A percentile compares a stretch with the other conserved stretches of the same genome.
Conservation (phyloP, 1,140 invertebrate species). For the Centruroides sculpturatus region DNA sequence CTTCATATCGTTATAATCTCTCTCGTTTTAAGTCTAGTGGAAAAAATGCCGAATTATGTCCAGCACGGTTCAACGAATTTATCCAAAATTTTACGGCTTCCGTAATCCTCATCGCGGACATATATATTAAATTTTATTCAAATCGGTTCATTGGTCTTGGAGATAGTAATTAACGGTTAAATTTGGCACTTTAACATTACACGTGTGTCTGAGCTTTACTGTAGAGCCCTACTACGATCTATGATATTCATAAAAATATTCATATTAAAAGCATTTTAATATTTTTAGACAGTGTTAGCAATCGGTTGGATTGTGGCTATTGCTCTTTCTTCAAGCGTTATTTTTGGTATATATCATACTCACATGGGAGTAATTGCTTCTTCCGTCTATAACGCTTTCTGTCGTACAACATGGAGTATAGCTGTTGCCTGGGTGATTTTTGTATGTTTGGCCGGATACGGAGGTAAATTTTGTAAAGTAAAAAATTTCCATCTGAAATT, state of each 20-base stretch:
- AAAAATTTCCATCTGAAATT: too few species aligned
- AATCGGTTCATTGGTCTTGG: too few species aligned
- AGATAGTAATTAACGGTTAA: too few species aligned
- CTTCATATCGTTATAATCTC: too few species aligned
- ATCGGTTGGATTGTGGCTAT: constrained; percentile 3
- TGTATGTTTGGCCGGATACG: constrained; percentile 27
- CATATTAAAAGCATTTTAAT: not conserved
- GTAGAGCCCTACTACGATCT: not conserved
- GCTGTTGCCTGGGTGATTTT: constrained; percentile 35
- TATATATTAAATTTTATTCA: too few species aligned
- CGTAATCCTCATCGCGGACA: too few species aligned
- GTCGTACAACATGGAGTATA: constrained; percentile 27
- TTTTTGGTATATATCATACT: constrained; percentile 11
- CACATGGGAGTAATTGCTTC: constrained; percentile 19
- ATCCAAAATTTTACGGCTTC: too few species aligned
- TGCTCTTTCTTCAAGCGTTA: constrained; percentile 5
- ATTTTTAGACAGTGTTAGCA: too few species aligned
- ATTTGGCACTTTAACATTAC: too few species aligned
- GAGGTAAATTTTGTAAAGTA: constrained; percentile 7
- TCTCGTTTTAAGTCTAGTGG: too few species aligned
- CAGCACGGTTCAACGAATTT: too few species aligned
- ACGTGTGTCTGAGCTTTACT: not conserved
- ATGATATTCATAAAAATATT: not conserved
- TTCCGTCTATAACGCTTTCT: constrained; percentile 35
- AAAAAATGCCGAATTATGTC: too few species aligned